Evolutionary conservation across 64 coral and sea anemone genomes (phyloP).

Genomic region (Orbicella faveolata): DNA sequence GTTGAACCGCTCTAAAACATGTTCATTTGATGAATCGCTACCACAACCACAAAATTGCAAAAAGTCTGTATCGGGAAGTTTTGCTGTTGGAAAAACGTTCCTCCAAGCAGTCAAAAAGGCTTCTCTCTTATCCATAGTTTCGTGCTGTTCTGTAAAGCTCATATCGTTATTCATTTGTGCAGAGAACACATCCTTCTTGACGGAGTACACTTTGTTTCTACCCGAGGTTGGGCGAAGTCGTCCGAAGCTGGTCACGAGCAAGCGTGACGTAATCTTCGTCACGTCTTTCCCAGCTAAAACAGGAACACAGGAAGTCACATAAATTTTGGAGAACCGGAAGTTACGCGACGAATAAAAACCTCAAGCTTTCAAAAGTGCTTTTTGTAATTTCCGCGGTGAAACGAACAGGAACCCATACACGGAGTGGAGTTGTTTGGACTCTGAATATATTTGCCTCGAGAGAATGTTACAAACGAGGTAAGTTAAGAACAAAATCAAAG

Average conservation of each 20-base stretch:
- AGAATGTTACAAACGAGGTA: no score
- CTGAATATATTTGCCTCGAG: neutral
- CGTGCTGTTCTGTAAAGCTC: neutral
- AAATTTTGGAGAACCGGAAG: neutral
- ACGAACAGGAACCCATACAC: no score
- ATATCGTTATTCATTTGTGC: neutral
- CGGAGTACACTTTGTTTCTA: neutral
- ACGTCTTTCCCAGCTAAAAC: neutral
- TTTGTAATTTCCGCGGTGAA: no score
- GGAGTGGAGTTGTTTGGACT: no score
- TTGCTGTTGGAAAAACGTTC: neutral
- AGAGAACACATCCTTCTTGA: neutral
- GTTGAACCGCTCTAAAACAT: conserved; percentile 25
- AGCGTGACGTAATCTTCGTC: conserved; percentile 42
- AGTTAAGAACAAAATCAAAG: no score
- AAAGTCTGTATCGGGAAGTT: conserved; percentile 21
- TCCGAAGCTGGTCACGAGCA: neutral
- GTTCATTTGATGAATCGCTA: conserved; percentile 11
- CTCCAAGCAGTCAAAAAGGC: conserved; percentile 34
- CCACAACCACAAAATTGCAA: conserved; percentile 45
- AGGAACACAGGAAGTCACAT: neutral
- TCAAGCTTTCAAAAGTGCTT: neutral
- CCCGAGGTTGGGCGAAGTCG: neutral
- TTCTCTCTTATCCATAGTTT: conserved; percentile 25
- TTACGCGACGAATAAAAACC: neutral